Conservation (phyloP, 2,888 invertebrate species). For the Drosophila macrospina region DNA sequence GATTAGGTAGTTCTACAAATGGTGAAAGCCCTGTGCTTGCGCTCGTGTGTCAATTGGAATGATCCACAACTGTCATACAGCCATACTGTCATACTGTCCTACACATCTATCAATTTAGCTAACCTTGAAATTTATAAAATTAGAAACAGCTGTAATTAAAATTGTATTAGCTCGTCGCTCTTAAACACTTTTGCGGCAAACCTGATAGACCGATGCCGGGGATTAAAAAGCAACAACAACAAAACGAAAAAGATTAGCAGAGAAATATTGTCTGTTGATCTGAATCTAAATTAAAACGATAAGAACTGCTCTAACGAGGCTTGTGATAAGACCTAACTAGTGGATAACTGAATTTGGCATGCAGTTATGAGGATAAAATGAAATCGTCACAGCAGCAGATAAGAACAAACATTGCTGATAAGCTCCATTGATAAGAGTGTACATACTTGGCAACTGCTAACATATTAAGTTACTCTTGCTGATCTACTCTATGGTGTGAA, state of each 20-base stretch:
- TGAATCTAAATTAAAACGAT: conserved; percentile 18
- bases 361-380: conserved; percentile 32
- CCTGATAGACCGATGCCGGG: conserved; percentile 18
- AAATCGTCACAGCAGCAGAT: conserved; percentile 39
- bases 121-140: conserved; percentile 68
- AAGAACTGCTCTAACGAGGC: not conserved
- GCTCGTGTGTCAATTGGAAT: conserved; percentile 11
- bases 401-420: conserved; percentile 43
- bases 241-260: not conserved
- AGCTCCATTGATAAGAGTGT: conserved; percentile 55
- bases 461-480: conserved; percentile 19
- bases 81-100: conserved; percentile 30
- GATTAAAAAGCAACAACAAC: not conserved
- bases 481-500: conserved; percentile 26
- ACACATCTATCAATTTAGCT: conserved; percentile 31
- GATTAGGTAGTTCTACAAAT: conserved; percentile 26
- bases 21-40: conserved; percentile 29
- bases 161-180: conserved; percentile 46
- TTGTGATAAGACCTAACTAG: conserved; percentile 17
- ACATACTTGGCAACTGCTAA: conserved; percentile 12
- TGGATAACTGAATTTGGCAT: conserved; percentile 32
- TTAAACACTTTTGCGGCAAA: conserved; percentile 50
- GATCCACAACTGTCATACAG: conserved; percentile 13
- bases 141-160: conserved; percentile 64
- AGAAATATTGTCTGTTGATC: not conserved